A percentile compares a stretch with the other conserved stretches of the same genome.
Conservation (phyloP, 2,888 invertebrate species). For the Escarpia spicata region DNA sequence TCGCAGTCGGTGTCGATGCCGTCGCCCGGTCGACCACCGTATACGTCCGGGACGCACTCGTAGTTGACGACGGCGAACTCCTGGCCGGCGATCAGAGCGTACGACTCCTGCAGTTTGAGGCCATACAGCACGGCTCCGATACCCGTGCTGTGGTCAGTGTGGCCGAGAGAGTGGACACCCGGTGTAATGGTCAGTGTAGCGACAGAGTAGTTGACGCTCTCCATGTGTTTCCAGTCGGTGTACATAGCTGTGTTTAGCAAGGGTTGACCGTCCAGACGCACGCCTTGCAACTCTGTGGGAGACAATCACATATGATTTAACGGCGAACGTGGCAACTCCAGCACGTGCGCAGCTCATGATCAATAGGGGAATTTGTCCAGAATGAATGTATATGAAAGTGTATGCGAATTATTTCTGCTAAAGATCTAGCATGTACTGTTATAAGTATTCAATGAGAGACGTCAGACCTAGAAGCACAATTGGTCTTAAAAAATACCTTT, state of each 20-base stretch:
- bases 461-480: too few relatives aligned
- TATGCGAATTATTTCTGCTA: neutral
- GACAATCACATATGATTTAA: neutral
- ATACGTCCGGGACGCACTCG: conserved; percentile 26
- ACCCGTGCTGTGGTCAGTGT: conserved; percentile 30
- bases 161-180: conserved; percentile 13
- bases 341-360: too few relatives aligned
- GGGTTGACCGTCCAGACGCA: conserved; percentile 31
- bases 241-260: conserved; percentile 30
- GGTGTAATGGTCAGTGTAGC: conserved; percentile 6
- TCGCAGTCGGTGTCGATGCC: conserved; percentile 44
- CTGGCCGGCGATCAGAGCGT: conserved; percentile 48
- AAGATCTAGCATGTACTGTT: too few relatives aligned
- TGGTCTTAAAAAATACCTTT: too few relatives aligned
- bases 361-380: neutral
- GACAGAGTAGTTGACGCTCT: neutral
- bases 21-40: conserved; percentile 28
- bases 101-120: conserved; percentile 48
- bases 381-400: neutral
- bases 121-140: conserved; percentile 51
- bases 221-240: conserved; percentile 28
- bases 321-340: neutral
- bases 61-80: neutral
- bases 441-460: too few relatives aligned
- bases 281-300: conserved; percentile 12